A percentile compares a stretch with the other conserved stretches of the same genome.
Conservation (phyloP, 2,888 invertebrate species). For the Geophilus truncorum region DNA sequence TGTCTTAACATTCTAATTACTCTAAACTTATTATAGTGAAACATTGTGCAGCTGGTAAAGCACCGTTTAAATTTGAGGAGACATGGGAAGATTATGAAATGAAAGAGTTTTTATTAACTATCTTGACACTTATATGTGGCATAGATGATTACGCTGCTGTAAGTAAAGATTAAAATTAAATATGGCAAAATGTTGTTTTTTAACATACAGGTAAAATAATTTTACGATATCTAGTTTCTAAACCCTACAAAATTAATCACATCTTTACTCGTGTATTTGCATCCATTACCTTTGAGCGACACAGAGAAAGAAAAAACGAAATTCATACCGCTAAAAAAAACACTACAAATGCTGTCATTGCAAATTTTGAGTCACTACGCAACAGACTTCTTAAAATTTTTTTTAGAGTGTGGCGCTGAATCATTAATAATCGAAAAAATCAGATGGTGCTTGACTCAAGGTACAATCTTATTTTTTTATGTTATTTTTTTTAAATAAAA, state of each 20-base stretch:
- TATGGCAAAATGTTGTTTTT: too few species aligned
- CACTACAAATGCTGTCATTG: not conserved
- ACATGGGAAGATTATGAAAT: slow-evolving; percentile 4
- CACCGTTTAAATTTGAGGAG: not conserved
- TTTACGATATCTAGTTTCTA: not conserved
- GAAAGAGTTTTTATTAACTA: not conserved
- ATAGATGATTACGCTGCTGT: not conserved
- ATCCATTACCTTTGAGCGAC: not conserved
- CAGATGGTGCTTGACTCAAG: not conserved
- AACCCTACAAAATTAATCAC: not conserved
- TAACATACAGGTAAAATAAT: not conserved
- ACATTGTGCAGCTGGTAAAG: too few species aligned
- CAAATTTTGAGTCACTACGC: not conserved
- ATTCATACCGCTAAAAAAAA: not conserved
- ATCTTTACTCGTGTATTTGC: not conserved
- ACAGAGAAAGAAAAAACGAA: not conserved
- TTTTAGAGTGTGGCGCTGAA: not conserved
- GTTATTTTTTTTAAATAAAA: not conserved
- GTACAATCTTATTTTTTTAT: not conserved
- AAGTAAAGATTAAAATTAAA: not conserved
- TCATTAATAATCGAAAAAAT: not conserved
- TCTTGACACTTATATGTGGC: not conserved
- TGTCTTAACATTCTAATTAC: not conserved
- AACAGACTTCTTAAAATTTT: not conserved
- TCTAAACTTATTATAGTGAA: too few species aligned